Evolutionary conservation across 2,888 invertebrate species (phyloP).

Genomic region (Calameuta filiformis): DNA sequence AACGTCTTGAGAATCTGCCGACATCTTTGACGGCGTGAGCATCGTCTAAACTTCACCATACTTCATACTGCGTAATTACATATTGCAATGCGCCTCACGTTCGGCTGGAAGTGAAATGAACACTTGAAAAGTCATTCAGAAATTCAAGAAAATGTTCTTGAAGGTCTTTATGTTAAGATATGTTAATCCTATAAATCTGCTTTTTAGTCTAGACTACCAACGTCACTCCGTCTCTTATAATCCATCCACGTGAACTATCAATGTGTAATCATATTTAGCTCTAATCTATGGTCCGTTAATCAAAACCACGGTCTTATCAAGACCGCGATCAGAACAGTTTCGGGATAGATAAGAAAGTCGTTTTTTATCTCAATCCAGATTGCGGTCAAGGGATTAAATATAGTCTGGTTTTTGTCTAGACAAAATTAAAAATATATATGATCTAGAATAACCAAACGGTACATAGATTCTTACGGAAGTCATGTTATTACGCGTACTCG

Average conservation of each 20-base stretch:
- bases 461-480: no score
- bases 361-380: no score
- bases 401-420: background rate
- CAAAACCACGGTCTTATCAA: background rate
- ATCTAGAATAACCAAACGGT: background rate
- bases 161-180: background rate
- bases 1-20: background rate
- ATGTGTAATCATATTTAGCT: background rate
- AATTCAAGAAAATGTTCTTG: background rate
- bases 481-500: no score
- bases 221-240: background rate
- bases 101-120: background rate
- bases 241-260: background rate
- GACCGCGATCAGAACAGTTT: background rate
- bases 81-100: background rate
- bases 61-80: background rate
- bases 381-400: background rate
- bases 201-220: background rate
- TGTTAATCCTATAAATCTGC: background rate
- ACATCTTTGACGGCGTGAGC: background rate
- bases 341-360: no score
- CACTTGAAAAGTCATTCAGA: background rate
- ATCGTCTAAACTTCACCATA: background rate
- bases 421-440: background rate
- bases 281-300: background rate